Percentiles rank a stretch among this genome's conserved stretches.
These are phyloP conservation scores for Clamator glandarius DNA, from an alignment of 2,797 vertebrate species.

Conservation along the genomic window DNA sequence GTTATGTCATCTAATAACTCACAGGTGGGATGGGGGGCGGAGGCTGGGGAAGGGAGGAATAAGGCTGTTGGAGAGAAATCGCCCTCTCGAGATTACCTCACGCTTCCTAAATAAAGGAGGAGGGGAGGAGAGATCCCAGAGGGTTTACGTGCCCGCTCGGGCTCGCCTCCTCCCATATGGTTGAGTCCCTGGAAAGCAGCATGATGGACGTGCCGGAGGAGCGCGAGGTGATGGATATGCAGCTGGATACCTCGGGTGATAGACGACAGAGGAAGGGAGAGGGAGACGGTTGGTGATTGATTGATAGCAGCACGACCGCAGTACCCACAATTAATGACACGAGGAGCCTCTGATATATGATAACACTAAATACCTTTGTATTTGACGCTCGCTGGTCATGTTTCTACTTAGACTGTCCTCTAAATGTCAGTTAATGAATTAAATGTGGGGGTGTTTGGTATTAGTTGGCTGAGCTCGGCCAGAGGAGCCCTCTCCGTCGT, in stretches of 20 bases:
- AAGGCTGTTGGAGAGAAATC: neutral
- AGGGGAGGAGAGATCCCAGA: neutral
- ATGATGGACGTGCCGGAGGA: neutral
- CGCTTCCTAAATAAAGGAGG: neutral
- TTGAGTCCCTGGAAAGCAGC: neutral
- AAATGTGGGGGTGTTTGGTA: neutral
- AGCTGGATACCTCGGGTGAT: neutral
- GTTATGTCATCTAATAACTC: slow-evolving; percentile 70
- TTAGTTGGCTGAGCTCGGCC: neutral
- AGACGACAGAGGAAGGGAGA: neutral
- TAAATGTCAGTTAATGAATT: neutral
- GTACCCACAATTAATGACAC: neutral
- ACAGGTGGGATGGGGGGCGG: slow-evolving; percentile 15
- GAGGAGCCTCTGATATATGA: neutral
- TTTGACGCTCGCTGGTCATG: neutral
- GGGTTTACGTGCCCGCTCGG: neutral
- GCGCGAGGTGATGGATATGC: neutral
- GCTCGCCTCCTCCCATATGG: neutral
- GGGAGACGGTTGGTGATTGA: neutral
- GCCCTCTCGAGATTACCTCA: neutral
- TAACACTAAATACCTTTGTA: neutral
- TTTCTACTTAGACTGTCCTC: neutral
- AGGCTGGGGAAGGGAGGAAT: neutral
- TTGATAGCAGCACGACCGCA: neutral
- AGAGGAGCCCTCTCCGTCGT: neutral